Base-by-base conservation (phyloP, 2,797 vertebrate species). In the Hyperoplus lanceolatus region DNA sequence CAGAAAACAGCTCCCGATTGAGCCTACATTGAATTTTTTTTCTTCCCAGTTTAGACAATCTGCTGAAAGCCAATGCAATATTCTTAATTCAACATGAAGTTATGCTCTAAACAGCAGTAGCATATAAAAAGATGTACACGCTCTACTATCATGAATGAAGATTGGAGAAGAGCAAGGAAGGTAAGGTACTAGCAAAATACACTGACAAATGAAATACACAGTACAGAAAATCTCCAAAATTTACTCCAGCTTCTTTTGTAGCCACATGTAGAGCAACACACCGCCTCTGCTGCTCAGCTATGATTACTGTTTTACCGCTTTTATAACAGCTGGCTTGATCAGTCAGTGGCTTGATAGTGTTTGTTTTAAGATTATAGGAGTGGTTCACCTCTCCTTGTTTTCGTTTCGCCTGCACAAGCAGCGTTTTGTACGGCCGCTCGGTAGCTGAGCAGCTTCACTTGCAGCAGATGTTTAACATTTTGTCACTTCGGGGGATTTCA, bases 241-340 rank as follows among this genome's bases (percentile, higher is more conserved):
- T 64, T 59, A 43, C 59, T 73, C 18, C 12, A 2, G 9, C 43
- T 75, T 42, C 43, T 50, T 29, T 65, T 75, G 59, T 68, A 39
- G n/a, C 46, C 13, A 8, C 49, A 59, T 79, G 63, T 61, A 41
- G 1, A 68, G 43, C 46, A 79, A 67, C 60, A 72, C 53, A 51
- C 15, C 21, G 59, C 45, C 46, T 73, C 58, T 59, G 67, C 57
- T 39, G 50, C 61, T 39, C 49, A 58, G 42, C 53, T 61, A 54
- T 73, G 80, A 89, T 88, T 84, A 84, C 77, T 75, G 77, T 89
- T 89, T 87, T 80, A 77, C 70, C 81, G 73, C 59, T 72, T 56
- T 60, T 67, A 41, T 62, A 75, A 77, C 70, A 65, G 66, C 50
- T 69, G 69, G 66, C 81, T 80, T 77, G 45, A 85, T 81, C 75